A percentile compares a stretch with the other conserved stretches of the same genome.
These are phyloP conservation scores for Erebia palarica DNA, from an alignment of 2,888 invertebrate genomes.

Conservation along the genomic window DNA sequence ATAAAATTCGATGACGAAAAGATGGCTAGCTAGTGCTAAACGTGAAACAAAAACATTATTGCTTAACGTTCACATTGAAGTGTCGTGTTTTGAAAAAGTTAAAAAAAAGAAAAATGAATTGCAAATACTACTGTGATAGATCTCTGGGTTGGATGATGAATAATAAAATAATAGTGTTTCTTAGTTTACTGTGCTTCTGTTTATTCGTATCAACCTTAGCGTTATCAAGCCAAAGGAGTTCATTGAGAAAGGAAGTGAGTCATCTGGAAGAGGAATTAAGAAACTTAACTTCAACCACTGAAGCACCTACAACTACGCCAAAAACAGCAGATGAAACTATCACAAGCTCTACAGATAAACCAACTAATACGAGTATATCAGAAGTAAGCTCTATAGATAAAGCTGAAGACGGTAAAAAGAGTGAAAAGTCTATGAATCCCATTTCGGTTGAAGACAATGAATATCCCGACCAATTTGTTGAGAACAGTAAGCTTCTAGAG, in stretches of 20 bases:
- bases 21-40: background rate
- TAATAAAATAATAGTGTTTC: conserved; percentile 69
- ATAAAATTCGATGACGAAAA: conserved; percentile 12
- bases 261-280: conserved; percentile 42
- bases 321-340: background rate
- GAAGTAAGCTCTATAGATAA: too few relatives aligned
- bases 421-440: background rate
- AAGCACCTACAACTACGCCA: background rate
- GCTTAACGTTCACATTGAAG: background rate
- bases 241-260: conserved; percentile 49
- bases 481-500: conserved; percentile 28
- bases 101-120: conserved; percentile 46
- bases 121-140: conserved; percentile 59
- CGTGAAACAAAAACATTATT: conserved; percentile 7
- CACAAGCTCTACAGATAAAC: too few relatives aligned
- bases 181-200: conserved; percentile 62
- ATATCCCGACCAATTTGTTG: conserved; percentile 7
- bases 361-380: too few relatives aligned
- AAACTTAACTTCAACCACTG: conserved; percentile 28
- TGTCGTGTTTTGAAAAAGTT: background rate
- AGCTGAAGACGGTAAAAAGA: background rate
- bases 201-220: conserved; percentile 67
- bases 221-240: conserved; percentile 62
- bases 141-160: conserved; percentile 64
- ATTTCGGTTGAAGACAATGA: background rate